Percentiles rank a stretch among this genome's conserved stretches.
Evolutionary conservation across 2,797 vertebrate genomes (phyloP).

Genomic region (Petrocephalus schoutedeni): DNA sequence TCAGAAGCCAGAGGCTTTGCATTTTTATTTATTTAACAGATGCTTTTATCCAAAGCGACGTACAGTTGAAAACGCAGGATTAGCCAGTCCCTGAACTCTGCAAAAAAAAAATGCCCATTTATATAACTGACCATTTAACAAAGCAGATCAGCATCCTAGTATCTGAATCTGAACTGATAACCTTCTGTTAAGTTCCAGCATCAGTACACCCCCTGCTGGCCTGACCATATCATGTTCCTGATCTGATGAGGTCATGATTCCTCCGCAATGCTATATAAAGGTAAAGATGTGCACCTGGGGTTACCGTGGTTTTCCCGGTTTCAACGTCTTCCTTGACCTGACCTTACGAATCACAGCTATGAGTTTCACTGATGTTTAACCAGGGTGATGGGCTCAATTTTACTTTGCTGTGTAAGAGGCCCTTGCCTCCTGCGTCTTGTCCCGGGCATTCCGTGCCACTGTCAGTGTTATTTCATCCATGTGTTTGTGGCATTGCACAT

Average conservation of each 20-base stretch:
- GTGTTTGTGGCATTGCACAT: not conserved
- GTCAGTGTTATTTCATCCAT: not conserved
- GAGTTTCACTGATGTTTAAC: not conserved
- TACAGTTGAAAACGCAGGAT: not conserved
- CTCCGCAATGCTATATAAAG: too few relatives aligned
- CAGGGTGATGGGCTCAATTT: not conserved
- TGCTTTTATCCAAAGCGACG: not conserved
- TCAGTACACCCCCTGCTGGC: not conserved
- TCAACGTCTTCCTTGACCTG: not conserved
- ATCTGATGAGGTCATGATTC: not conserved
- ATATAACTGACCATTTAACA: not conserved
- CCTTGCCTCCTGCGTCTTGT: not conserved
- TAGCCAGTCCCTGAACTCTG: not conserved
- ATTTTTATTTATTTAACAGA: not conserved
- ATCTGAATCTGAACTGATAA: not conserved
- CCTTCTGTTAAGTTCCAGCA: not conserved
- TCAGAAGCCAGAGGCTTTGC: not conserved
- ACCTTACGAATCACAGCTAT: not conserved
- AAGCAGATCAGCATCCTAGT: not conserved
- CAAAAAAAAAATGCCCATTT: not conserved
- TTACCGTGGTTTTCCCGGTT: constrained; percentile 2
- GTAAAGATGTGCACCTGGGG: not conserved
- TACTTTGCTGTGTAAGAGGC: not conserved
- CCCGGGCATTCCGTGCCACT: not conserved
- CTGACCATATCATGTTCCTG: not conserved